Base-by-base conservation (phyloP, 2,888 invertebrate genomes). In the Drosophila pseudotakahashii region DNA sequence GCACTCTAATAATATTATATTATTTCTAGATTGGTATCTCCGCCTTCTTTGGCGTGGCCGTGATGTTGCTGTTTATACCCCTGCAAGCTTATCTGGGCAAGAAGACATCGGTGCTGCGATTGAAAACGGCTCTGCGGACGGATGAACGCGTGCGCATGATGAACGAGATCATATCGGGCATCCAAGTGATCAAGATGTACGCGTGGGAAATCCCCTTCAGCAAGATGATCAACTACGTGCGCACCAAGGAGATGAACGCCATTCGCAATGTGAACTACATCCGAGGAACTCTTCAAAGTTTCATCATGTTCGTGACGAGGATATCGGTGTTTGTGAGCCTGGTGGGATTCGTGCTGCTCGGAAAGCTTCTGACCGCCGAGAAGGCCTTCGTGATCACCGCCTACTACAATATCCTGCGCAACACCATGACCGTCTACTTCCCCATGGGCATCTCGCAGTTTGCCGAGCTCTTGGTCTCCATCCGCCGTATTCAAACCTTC, bases 131-230 rank as follows among this genome's bases (percentile, higher is more conserved):
- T 0, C 92, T 95, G 14, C 94, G 96, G 70, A 98, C 98, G 0
- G 98, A 98, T 91, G 96, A 97, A 90, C 94, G 98, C 58, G 96
- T 98, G 9, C 94, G 97, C 7, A 93, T 98, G 52, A 98, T 98
- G 95, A 97, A 96, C 88, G 98, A 98, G 92, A 95, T 97, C 42
- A 95, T 98, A 39, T 94, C 95, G 82, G 98, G 97, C 1, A 96
- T 97, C 89, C 95, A 97, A 92, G 97, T 98, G 0, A 97, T 98
- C 77, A 98, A 98, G 93, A 98, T 98, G 98, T 98, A 98, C 89
- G 96, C 98, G 0, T 98, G 98, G 96, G 98, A 98, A 90, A 94
- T 94, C 82, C 96, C 98, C 0, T 98, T 98, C 89, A 94, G 95
- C 32, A 94, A 94, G 76, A 93, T 98, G 68, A 95, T 98, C 2